phyloP scores from a whole-genome alignment of 2,888 invertebrate genomes.

The Thumatha senex region DNA sequence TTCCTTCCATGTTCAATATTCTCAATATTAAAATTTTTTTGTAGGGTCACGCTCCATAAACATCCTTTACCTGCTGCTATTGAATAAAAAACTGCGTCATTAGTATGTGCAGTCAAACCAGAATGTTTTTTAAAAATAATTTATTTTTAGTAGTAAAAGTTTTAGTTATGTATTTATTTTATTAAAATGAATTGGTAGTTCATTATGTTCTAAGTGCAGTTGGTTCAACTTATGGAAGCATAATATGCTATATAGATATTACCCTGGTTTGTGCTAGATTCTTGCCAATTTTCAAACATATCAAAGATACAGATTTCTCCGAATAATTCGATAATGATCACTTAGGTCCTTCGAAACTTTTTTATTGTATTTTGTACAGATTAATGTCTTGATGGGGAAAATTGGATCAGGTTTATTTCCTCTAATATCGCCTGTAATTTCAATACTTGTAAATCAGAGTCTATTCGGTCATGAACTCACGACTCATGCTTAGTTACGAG shows the following conservation, averaged over 20 bases:
- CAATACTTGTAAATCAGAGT: no score
- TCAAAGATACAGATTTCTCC: slow-evolving; percentile 30
- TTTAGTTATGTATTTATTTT: no score
- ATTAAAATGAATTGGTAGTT: no score
- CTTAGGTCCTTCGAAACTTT: no score
- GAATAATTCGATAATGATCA: not conserved
- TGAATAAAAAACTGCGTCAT: slow-evolving; percentile 12
- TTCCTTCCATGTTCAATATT: slow-evolving; percentile 8
- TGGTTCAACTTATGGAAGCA: slow-evolving; percentile 44
- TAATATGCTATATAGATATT: slow-evolving; percentile 35
- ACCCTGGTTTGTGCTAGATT: slow-evolving; percentile 33
- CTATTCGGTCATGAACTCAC: no score
- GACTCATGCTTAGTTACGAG: no score
- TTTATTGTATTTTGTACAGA: no score
- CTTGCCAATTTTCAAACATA: slow-evolving; percentile 31
- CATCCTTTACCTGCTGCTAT: slow-evolving; percentile 18
- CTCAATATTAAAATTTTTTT: slow-evolving; percentile 14
- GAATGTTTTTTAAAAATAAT: not conserved
- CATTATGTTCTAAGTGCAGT: no score
- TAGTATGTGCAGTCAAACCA: slow-evolving; percentile 16
- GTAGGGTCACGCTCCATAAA: slow-evolving; percentile 6
- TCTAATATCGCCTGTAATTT: no score
- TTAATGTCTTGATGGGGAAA: no score
- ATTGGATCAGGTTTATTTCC: no score
- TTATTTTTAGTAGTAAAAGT: not conserved